Evolutionary conservation across 2,888 invertebrate genomes (phyloP).

Genomic region (Rhagophthalmus giganteus): DNA sequence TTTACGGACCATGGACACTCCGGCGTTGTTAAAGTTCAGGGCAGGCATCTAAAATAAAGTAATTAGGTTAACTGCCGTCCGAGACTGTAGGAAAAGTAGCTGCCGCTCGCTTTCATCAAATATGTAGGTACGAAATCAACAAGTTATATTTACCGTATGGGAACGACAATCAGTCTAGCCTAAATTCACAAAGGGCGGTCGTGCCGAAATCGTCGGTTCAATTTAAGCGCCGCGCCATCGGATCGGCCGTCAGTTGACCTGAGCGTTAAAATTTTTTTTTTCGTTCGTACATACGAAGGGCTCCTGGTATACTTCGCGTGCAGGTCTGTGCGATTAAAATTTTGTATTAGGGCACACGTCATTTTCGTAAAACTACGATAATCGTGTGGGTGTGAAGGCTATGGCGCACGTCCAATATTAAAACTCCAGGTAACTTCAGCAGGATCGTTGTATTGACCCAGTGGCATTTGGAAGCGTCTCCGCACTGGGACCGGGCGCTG

Average conservation of each 20-base stretch:
- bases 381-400: constrained; percentile 36
- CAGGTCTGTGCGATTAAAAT: too few relatives aligned
- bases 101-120: too few relatives aligned
- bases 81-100: too few relatives aligned
- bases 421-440: constrained; percentile 44
- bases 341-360: constrained; percentile 7
- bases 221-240: not conserved
- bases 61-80: too few relatives aligned
- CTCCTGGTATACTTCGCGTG: too few relatives aligned
- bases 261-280: too few relatives aligned
- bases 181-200: not conserved
- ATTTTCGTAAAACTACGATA: constrained; percentile 11
- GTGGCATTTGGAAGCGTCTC: constrained; percentile 52
- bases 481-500: constrained; percentile 52
- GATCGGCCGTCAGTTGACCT: too few relatives aligned
- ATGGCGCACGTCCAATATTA: constrained; percentile 44
- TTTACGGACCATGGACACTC: too few relatives aligned
- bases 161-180: not conserved
- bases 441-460: constrained; percentile 52
- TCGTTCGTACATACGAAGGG: too few relatives aligned
- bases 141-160: too few relatives aligned
- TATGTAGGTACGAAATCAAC: not conserved
- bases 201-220: not conserved
- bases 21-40: too few relatives aligned
- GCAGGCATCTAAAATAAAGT: too few relatives aligned